A percentile compares a stretch with the other conserved stretches of the same genome.
phyloP scores from a whole-genome alignment of 2,797 vertebrate species.

The Knipowitschia caucasica region DNA sequence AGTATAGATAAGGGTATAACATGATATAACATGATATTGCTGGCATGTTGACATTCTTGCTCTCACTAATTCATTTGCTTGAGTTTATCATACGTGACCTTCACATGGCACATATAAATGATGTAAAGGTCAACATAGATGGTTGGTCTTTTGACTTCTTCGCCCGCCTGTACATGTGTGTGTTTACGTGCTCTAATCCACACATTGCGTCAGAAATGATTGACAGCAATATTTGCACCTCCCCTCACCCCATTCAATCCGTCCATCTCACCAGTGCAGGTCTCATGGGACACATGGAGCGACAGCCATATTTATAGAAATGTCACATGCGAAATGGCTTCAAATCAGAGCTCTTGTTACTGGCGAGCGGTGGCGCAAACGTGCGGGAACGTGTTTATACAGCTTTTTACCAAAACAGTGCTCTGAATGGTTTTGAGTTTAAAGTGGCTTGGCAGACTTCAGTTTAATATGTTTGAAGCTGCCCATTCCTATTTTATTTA shows the following conservation, averaged over 20 bases:
- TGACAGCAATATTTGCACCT: slow-evolving; percentile 63
- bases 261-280: slow-evolving; percentile 30
- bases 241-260: slow-evolving; percentile 45
- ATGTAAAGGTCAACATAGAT: background rate
- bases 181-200: background rate
- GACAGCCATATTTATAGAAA: slow-evolving; percentile 57
- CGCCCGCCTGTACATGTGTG: background rate
- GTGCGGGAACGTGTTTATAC: too few relatives aligned
- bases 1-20: too few relatives aligned
- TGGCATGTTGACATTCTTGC: background rate
- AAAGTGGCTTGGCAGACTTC: too few relatives aligned
- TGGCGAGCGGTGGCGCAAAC: too few relatives aligned
- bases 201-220: slow-evolving; percentile 35
- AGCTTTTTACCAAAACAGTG: too few relatives aligned
- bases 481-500: too few relatives aligned
- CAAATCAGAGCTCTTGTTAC: background rate
- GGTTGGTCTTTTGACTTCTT: background rate
- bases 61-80: too few relatives aligned
- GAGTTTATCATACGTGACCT: too few relatives aligned
- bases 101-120: background rate
- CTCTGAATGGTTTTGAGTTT: too few relatives aligned
- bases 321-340: slow-evolving; percentile 18
- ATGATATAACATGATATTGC: background rate
- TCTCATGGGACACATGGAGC: slow-evolving; percentile 40
- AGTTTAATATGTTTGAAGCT: too few relatives aligned